phyloP scores from a whole-genome alignment of 2,888 invertebrate species.

The Catocala nupta region DNA sequence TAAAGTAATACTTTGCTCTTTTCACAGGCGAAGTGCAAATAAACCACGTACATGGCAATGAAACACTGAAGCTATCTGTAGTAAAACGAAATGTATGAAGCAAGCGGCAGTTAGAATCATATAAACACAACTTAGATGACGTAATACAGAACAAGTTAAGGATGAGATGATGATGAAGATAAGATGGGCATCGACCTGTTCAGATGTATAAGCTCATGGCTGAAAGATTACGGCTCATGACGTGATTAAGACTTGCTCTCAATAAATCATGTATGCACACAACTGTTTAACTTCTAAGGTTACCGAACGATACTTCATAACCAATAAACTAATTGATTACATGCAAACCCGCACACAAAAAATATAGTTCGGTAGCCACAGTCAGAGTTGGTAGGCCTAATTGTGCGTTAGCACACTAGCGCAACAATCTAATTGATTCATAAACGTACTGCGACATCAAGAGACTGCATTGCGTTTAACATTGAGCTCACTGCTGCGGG shows the following conservation, averaged over 20 bases:
- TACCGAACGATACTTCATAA: slow-evolving; percentile 71
- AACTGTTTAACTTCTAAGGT: slow-evolving; percentile 69
- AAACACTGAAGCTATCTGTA: slow-evolving; percentile 58
- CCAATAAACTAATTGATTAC: slow-evolving; percentile 19
- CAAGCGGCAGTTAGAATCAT: slow-evolving; percentile 67
- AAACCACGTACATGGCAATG: slow-evolving; percentile 59
- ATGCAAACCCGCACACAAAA: slow-evolving; percentile 39
- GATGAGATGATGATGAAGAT: slow-evolving; percentile 55
- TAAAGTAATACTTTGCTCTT: slow-evolving; percentile 43
- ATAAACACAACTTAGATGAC: slow-evolving; percentile 59
- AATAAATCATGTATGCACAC: slow-evolving; percentile 72
- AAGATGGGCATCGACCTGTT: slow-evolving; percentile 55
- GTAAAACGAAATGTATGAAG: slow-evolving; percentile 62
- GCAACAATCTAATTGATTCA: slow-evolving; percentile 83
- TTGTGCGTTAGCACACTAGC: slow-evolving; percentile 86
- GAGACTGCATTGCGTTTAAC: slow-evolving; percentile 91
- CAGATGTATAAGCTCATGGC: slow-evolving; percentile 67
- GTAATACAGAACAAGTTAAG: slow-evolving; percentile 53
- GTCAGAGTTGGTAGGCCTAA: slow-evolving; percentile 71
- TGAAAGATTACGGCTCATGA: slow-evolving; percentile 71
- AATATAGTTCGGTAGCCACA: slow-evolving; percentile 78
- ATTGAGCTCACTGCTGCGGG: slow-evolving; percentile 92
- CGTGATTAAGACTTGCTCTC: slow-evolving; percentile 70
- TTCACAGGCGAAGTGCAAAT: slow-evolving; percentile 56
- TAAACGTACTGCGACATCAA: slow-evolving; percentile 86